Evolutionary conservation across 2,797 vertebrate genomes (phyloP).

Genomic region (Sarcophilus harrisii): DNA sequence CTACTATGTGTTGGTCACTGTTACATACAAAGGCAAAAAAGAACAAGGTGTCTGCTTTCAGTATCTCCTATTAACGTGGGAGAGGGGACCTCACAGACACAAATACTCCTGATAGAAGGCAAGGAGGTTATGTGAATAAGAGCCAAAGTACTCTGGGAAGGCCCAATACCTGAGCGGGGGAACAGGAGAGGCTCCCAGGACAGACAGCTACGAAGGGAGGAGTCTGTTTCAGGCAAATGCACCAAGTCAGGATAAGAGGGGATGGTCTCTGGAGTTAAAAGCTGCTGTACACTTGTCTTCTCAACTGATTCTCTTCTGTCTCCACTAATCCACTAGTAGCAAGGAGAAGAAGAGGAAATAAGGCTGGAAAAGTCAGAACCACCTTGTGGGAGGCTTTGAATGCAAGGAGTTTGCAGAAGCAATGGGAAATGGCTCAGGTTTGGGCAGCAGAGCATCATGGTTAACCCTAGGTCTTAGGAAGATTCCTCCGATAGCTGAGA

Average conservation of each 20-base stretch:
- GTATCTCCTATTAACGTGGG: not conserved
- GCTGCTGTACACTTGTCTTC: no score
- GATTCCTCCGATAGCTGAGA: not conserved
- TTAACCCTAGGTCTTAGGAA: not conserved
- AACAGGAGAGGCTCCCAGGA: not conserved
- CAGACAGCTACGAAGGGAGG: not conserved
- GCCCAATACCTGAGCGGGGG: not conserved
- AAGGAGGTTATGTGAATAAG: not conserved
- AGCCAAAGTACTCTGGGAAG: not conserved
- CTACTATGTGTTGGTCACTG: not conserved
- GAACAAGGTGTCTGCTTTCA: not conserved
- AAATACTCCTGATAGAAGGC: not conserved
- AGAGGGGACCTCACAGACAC: not conserved
- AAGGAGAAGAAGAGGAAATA: not conserved
- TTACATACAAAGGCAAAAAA: not conserved
- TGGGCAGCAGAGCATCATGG: not conserved
- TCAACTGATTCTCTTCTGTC: no score
- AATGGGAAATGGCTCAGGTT: not conserved
- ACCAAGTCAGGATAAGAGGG: no score
- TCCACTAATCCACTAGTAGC: no score
- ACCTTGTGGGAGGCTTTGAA: not conserved
- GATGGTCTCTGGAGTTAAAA: not conserved
- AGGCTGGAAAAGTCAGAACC: not conserved
- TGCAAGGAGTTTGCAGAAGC: not conserved
- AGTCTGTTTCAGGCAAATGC: not conserved